Evolutionary conservation across 2,113 vertebrate genomes (phyloP).

Genomic region (Sceloporus tristichus): DNA sequence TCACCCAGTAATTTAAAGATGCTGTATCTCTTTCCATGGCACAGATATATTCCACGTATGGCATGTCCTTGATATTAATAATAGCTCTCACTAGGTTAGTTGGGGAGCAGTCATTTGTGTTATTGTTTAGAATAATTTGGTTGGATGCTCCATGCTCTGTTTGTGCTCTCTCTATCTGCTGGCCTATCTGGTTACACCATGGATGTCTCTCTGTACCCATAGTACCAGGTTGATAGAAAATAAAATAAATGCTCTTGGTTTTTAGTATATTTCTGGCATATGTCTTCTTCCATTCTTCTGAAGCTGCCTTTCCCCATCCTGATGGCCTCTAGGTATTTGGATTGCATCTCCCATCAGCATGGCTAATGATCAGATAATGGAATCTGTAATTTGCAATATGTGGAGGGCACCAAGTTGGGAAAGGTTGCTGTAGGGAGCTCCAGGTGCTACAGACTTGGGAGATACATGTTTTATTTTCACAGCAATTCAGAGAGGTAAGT

Average conservation of each 20-base stretch:
- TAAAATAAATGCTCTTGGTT: not conserved
- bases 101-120: conserved; percentile 45
- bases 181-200: not conserved
- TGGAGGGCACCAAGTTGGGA: not conserved
- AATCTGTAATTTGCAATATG: not conserved
- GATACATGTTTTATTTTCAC: not conserved
- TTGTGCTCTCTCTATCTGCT: not conserved
- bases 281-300: not conserved
- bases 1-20: conserved; percentile 74
- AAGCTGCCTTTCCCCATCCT: not conserved
- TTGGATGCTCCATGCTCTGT: not conserved
- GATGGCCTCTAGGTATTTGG: too few relatives aligned
- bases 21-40: conserved; percentile 64
- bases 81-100: conserved; percentile 33
- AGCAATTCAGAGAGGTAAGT: not conserved
- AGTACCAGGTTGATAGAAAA: not conserved
- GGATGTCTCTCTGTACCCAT: not conserved
- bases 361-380: not conserved
- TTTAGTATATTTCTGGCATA: not conserved
- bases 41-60: conserved; percentile 52
- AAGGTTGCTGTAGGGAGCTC: not conserved
- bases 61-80: conserved; percentile 65
- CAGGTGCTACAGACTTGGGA: not conserved
- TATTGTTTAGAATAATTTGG: conserved; percentile 33
- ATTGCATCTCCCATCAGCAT: not conserved